Evolutionary conservation across 2,797 vertebrate species (phyloP).

Genomic region (Myripristis jacobus): DNA sequence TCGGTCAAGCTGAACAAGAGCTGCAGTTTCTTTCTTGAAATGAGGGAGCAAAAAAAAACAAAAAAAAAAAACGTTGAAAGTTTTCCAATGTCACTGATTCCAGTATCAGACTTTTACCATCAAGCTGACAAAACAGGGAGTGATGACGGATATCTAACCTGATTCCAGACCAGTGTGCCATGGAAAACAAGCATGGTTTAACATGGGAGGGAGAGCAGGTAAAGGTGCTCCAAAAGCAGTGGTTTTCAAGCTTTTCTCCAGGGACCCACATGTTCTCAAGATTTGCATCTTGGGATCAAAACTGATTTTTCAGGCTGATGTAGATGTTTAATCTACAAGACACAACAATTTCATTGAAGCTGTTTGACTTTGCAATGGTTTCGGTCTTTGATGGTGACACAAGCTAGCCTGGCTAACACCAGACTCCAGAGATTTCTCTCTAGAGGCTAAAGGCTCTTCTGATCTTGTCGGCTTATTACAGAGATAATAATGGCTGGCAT

Average conservation of each 20-base stretch:
- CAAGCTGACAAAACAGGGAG: not conserved
- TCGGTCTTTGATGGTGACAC: not conserved
- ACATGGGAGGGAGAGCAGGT: constrained; percentile 31
- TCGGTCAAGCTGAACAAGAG: constrained; percentile 39
- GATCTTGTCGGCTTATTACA: no score
- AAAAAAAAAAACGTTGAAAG: constrained; percentile 13
- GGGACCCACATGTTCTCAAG: constrained; percentile 16
- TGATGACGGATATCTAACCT: constrained; percentile 11
- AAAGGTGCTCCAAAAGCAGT: constrained; percentile 53
- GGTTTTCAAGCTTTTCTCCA: constrained; percentile 53
- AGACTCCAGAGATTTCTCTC: no score
- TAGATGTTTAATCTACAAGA: not conserved
- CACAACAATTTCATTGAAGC: no score
- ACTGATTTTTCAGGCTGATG: not conserved
- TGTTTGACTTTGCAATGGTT: not conserved
- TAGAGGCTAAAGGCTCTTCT: no score
- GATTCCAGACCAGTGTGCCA: constrained; percentile 27
- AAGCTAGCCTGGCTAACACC: not conserved
- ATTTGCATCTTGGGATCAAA: not conserved
- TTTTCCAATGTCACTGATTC: constrained; percentile 1
- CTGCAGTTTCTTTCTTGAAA: constrained; percentile 73
- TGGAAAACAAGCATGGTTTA: constrained; percentile 14
- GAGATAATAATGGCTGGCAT: no score
- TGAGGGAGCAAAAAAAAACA: constrained; percentile 24
- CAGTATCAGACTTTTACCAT: constrained; percentile 25